A percentile compares a stretch with the other conserved stretches of the same genome.
These are phyloP conservation scores for Scaptomyza polygonia DNA, from an alignment of 2,888 invertebrate genomes.

Conservation along the genomic window DNA sequence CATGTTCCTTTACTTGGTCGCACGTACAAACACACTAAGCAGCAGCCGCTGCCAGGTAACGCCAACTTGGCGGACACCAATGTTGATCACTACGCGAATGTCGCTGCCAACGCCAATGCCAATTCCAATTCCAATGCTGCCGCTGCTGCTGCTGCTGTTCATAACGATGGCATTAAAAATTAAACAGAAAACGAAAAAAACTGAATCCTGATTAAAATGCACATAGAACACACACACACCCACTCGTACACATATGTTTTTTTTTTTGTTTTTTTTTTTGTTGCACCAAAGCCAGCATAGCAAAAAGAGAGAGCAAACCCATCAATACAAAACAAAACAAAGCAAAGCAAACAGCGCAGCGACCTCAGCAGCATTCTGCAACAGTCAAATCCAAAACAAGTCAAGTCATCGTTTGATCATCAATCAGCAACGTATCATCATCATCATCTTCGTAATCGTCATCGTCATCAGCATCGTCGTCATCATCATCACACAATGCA, in stretches of 20 bases:
- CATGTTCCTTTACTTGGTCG: conserved; percentile 86
- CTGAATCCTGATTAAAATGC: conserved; percentile 14
- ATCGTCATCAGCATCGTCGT: conserved; percentile 1
- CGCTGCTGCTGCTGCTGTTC: conserved; percentile 26
- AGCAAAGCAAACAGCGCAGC: conserved; percentile 7
- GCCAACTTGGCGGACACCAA: conserved; percentile 45
- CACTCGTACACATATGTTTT: not conserved
- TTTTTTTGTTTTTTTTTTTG: not conserved
- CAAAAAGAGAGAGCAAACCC: not conserved
- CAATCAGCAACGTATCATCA: conserved; percentile 2
- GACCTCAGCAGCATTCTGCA: conserved; percentile 20
- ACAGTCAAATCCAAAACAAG: too few relatives aligned
- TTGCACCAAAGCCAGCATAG: conserved; percentile 1
- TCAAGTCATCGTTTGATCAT: conserved; percentile 7
- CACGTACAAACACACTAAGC: conserved; percentile 78
- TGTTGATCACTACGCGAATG: conserved; percentile 37
- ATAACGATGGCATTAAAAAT: conserved; percentile 18
- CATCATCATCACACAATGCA: conserved; percentile 17
- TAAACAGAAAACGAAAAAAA: not conserved
- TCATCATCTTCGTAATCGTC: not conserved
- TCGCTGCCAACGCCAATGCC: conserved; percentile 2
- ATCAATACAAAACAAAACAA: not conserved
- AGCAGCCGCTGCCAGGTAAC: conserved; percentile 30
- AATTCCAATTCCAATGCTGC: conserved; percentile 13
- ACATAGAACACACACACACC: conserved; percentile 5